Base-by-base conservation (phyloP, 2,888 invertebrate species). In the Ernsta delagoae region DNA sequence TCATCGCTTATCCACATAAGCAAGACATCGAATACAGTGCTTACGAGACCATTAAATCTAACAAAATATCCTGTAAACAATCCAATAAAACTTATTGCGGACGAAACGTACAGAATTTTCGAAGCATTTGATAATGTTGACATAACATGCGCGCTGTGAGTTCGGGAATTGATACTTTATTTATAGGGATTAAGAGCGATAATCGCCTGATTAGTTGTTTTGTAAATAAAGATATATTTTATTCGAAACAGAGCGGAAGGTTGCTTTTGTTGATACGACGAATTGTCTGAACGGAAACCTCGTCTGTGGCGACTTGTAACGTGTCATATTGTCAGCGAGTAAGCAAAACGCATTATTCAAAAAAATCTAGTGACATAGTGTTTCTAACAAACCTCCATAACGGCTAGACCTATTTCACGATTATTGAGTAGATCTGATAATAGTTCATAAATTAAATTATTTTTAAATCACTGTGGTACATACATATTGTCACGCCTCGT, bases 171-270 rank as follows among this genome's bases (percentile, higher is more conserved):
- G 24, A 5, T 3, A 5, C 41, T 24, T 7, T 39, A 6, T 16
- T 4, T 4, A 12, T 57, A 36, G 8, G n/a, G 57, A 0, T 34
- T 48, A 62, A 36, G 62, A 24, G 36, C 57, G 11, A 11, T 16
- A 39, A 8, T 68, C 56, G 56, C 34, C 50, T 63, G 62, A 34
- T 48, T 6, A 34, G 45, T 34, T 34, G 12, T 24, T 48, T 39
- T 62, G 68, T 68, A 68, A 57, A 68, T 68, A 68, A 63, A 68
- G 50, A 63, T 68, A 63, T 68, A 68, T 68, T 68, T 68, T 63
- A 63, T 59, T 68, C 45, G 68, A 50, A 63, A 68, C 68, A 31
- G 57, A 39, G 62, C 11, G 62, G 57, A 62, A 41, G 68, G 68
- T 57, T 68, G 34, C 50, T 57, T 68, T 68, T 68, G 62, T 68